phyloP scores from a whole-genome alignment of 2,888 invertebrate genomes.

The Coleophora flavipennella region DNA sequence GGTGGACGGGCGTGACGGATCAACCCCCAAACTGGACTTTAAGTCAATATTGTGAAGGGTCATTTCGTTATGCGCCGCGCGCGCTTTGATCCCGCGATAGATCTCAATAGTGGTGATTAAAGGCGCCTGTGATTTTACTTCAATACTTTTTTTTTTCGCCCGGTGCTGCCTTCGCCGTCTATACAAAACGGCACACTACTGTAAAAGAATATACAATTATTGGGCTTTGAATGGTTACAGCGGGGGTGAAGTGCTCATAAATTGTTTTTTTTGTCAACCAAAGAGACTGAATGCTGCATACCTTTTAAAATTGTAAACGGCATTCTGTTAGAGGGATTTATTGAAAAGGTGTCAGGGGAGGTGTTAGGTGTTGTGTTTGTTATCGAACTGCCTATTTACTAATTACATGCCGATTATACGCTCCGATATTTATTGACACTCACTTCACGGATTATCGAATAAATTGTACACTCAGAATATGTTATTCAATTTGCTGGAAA shows the following conservation, averaged over 20 bases:
- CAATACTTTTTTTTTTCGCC: constrained; percentile 61
- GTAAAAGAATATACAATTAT: constrained; percentile 74
- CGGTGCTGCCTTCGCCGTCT: constrained; percentile 56
- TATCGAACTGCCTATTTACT: constrained; percentile 42
- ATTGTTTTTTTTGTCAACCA: constrained; percentile 52
- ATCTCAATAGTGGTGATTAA: constrained; percentile 73
- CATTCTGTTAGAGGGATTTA: constrained; percentile 45
- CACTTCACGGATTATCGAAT: no score
- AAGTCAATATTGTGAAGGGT: constrained; percentile 52
- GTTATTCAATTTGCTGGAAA: no score
- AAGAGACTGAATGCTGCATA: constrained; percentile 43
- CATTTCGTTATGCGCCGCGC: constrained; percentile 47
- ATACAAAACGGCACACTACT: constrained; percentile 69
- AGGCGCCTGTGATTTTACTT: constrained; percentile 72
- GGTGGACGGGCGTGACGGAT: constrained; percentile 42
- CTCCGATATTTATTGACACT: constrained; percentile 21
- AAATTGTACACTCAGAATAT: no score
- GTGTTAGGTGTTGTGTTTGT: constrained; percentile 34
- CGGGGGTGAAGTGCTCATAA: constrained; percentile 71
- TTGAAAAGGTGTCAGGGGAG: constrained; percentile 47
- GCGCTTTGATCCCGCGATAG: constrained; percentile 68
- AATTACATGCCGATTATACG: constrained; percentile 65
- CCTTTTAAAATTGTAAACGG: constrained; percentile 64
- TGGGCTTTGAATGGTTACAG: constrained; percentile 69
- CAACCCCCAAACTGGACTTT: constrained; percentile 48